A percentile compares a stretch with the other conserved stretches of the same genome.
Conservation (phyloP, 1,140 invertebrate genomes). For the Zaprionus nigranus region DNA sequence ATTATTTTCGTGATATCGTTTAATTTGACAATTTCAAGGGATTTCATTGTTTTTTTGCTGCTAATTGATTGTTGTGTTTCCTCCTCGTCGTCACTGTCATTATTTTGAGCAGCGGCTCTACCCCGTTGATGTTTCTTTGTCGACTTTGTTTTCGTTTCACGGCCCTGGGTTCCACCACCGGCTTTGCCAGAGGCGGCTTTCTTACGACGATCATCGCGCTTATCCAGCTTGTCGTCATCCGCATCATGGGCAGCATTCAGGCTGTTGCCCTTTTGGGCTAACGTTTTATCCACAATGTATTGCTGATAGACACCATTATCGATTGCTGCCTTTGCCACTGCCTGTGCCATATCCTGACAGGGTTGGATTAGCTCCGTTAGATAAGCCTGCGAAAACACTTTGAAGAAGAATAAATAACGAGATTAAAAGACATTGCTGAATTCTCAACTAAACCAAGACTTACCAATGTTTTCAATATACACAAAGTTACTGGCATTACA, state of each 20-base stretch:
- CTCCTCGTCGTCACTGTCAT: constrained; percentile 88
- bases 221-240: constrained; percentile 88
- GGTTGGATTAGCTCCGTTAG: constrained; percentile 89
- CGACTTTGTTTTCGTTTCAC: constrained; percentile 98
- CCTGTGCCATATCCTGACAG: constrained; percentile 89
- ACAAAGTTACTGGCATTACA: constrained; percentile 84
- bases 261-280: constrained; percentile 82
- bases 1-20: constrained; percentile 90
- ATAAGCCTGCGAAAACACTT: constrained; percentile 88
- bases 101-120: constrained; percentile 86
- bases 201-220: constrained; percentile 94
- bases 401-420: not conserved
- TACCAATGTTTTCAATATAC: constrained; percentile 86
- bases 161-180: constrained; percentile 95
- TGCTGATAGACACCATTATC: constrained; percentile 89
- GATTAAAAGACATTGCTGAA: not conserved
- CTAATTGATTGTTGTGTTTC: constrained; percentile 26
- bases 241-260: constrained; percentile 46
- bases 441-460: constrained; percentile 15
- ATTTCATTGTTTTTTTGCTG: constrained; percentile 50
- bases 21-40: constrained; percentile 85
- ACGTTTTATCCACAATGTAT: constrained; percentile 87
- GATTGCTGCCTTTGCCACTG: constrained; percentile 90
- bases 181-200: constrained; percentile 94
- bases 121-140: constrained; percentile 91